Evolutionary conservation across 1,140 invertebrate species (phyloP).

Genomic region (Brachionus manjavacas): DNA sequence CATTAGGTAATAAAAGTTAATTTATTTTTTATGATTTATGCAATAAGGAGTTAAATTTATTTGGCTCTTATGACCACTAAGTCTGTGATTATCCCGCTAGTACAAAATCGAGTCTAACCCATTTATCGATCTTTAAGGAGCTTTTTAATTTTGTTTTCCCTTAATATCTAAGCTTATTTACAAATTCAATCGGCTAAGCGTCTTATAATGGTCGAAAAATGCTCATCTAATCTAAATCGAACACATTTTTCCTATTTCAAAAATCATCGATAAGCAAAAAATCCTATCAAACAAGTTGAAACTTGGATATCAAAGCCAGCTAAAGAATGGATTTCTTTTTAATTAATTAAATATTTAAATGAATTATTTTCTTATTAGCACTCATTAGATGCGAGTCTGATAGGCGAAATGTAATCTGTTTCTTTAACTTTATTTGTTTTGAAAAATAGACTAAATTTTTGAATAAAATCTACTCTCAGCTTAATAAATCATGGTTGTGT

Average conservation of each 20-base stretch:
- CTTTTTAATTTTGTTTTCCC: not conserved
- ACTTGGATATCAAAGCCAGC: not conserved
- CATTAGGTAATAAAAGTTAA: not conserved
- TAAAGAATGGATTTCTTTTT: not conserved
- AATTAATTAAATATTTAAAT: constrained; percentile 5
- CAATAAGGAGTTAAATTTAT: not conserved
- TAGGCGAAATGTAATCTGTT: not conserved
- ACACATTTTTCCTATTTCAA: not conserved
- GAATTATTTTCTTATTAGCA: not conserved
- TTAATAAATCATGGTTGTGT: constrained; percentile 20
- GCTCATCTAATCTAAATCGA: not conserved
- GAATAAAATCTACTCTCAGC: not conserved
- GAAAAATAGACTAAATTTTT: not conserved
- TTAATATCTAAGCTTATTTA: not conserved
- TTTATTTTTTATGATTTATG: not conserved
- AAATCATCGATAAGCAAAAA: constrained; percentile 22
- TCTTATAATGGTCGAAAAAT: not conserved
- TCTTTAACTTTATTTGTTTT: not conserved
- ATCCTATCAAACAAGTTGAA: not conserved
- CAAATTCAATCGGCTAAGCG: not conserved
- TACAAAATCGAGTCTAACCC: not conserved
- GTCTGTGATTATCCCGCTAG: not conserved
- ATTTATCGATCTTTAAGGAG: not conserved
- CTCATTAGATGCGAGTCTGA: not conserved
- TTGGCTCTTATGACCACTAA: not conserved